Evolutionary conservation across 2,888 invertebrate species (phyloP), one percentile per base, ranked within the genome.

Genomic region (Calliopum simillimum): DNA sequence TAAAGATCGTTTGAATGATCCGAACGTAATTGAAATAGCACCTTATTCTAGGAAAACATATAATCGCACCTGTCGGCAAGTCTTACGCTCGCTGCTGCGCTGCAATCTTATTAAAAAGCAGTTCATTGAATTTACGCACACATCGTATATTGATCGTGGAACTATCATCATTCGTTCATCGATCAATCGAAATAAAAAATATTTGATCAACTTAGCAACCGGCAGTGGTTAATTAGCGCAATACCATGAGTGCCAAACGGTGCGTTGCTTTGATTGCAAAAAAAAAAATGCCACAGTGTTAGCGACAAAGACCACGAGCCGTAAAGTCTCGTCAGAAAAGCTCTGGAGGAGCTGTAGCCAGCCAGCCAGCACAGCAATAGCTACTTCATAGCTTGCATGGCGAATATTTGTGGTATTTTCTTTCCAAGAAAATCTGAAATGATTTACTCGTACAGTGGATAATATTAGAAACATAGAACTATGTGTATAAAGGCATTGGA

Each of bases 171-270:
- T 21, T 66, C 47, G 33, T 41, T 49, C 64, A 51, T 55, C 70
- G 64, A 53, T 61, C 47, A 44, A 61, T 44, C 8, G 33, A 33
- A 33, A 33, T 1, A 6, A 8, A 33, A 33, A 33, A 33, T 33
- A 33, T 55, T 41, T 23, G 55, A 58, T 59, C 63, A 16, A 58
- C 73, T 74, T 76, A 78, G 75, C 78, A 73, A 84, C 83, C 84
- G 84, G 84, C 82, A 84, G 84, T 81, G 79, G 82, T 83, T 83
- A 84, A 84, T 84, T 84, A 84, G 83, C 79, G 81, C 79, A 83
- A 84, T 84, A 79, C 83, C 80, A 67, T 65, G 74, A 76, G 80
- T 82, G 77, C 80, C 81, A 73, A 76, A 63, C 77, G 78, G 79
- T 82, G 69, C 77, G 69, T 75, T 74, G 72, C 71, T 72, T 33